Evolutionary conservation across 2,797 vertebrate species (phyloP).

Genomic region (Calcarius lapponicus): DNA sequence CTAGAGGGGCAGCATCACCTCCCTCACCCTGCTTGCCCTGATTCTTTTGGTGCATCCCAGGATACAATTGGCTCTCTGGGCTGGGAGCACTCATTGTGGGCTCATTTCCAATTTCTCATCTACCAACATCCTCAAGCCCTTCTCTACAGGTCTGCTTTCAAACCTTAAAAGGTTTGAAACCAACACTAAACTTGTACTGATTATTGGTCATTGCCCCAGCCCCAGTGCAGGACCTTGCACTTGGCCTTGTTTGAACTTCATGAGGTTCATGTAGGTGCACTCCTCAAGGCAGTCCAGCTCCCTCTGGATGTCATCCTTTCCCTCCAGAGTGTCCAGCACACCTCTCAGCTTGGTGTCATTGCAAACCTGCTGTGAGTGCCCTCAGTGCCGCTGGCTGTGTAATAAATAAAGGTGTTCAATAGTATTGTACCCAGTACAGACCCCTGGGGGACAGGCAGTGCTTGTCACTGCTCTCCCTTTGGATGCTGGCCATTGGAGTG

Average conservation of each 20-base stretch:
- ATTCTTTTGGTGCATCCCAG: not conserved
- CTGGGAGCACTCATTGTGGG: accelerated
- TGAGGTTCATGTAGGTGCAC: not conserved
- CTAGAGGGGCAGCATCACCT: not conserved
- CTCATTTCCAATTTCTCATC: not conserved
- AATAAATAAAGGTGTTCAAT: not conserved
- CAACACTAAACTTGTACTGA: not conserved
- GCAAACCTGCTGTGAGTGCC: not conserved
- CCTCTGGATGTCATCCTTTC: not conserved
- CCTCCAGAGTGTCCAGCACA: not conserved
- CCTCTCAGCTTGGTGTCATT: not conserved
- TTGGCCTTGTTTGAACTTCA: not conserved
- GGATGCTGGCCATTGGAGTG: not conserved
- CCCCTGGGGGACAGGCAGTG: not conserved
- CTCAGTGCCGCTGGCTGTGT: not conserved
- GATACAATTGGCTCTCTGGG: accelerated
- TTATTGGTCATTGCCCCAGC: not conserved
- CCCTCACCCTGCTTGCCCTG: accelerated
- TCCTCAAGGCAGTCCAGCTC: not conserved
- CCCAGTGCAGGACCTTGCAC: not conserved
- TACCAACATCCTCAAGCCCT: not conserved
- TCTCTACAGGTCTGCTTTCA: not conserved
- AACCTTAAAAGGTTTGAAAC: no score
- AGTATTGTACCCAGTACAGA: not conserved
- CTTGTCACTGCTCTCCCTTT: not conserved